These are phyloP conservation scores for Xanthia icteritia DNA, from an alignment of 2,888 invertebrate species.

Conservation along the genomic window DNA sequence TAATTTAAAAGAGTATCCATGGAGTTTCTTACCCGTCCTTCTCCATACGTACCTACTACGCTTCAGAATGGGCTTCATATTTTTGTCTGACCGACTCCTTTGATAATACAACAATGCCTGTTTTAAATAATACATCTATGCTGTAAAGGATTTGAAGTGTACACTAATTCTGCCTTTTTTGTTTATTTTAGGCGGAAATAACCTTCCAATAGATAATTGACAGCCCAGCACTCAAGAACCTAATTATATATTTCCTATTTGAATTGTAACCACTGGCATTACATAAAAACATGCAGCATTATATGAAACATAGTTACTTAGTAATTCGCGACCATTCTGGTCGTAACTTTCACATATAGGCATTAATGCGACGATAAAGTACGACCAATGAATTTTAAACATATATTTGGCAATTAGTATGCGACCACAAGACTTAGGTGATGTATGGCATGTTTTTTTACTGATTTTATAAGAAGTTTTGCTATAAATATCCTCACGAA, in stretches of 20 bases:
- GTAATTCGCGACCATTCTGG: slow-evolving; percentile 37
- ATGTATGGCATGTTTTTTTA: slow-evolving; percentile 15
- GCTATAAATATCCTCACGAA: slow-evolving; percentile 30
- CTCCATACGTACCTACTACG: too few relatives aligned
- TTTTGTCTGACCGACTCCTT: too few relatives aligned
- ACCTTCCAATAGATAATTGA: neutral
- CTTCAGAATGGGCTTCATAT: too few relatives aligned
- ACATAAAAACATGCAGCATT: slow-evolving; percentile 20
- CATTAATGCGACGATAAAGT: slow-evolving; percentile 20
- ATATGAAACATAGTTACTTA: slow-evolving; percentile 35
- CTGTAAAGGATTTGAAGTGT: too few relatives aligned
- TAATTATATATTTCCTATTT: slow-evolving; percentile 23
- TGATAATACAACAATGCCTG: too few relatives aligned
- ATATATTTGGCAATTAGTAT: slow-evolving; percentile 50
- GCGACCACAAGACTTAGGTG: slow-evolving; percentile 26
- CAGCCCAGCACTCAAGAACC: neutral
- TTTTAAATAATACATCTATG: too few relatives aligned
- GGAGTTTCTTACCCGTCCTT: too few relatives aligned
- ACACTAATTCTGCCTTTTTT: neutral
- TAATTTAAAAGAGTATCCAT: too few relatives aligned
- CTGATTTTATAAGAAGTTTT: slow-evolving; percentile 26
- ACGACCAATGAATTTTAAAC: slow-evolving; percentile 30
- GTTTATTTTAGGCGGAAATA: neutral
- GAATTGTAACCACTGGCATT: slow-evolving; percentile 28
- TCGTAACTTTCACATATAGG: slow-evolving; percentile 49